phyloP scores from a whole-genome alignment of 2,113 vertebrate species.

The Sterrhoptilus dennistouni region DNA sequence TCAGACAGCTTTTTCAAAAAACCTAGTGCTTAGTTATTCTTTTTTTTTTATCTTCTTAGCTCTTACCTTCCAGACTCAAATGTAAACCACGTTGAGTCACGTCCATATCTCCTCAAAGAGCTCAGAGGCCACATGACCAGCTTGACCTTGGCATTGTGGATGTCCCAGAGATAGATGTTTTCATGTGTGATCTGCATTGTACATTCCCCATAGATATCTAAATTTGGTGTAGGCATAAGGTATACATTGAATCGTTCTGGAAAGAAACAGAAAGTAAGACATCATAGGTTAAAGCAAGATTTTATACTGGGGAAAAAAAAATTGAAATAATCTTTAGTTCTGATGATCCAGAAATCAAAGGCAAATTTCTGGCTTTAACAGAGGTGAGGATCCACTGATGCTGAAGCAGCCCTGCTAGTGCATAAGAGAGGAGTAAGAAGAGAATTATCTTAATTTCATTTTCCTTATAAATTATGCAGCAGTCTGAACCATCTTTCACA shows the following conservation, averaged over 20 bases:
- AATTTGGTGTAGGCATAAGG: constrained; percentile 96
- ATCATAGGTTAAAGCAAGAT: not conserved
- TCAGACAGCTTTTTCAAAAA: not conserved
- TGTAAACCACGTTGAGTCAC: constrained; percentile 97
- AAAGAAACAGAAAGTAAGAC: constrained; percentile 9
- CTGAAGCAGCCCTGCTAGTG: not conserved
- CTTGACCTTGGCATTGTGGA: constrained; percentile 96
- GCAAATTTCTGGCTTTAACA: not conserved
- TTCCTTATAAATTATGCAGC: not conserved
- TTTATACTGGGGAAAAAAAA: not conserved
- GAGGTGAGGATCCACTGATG: not conserved
- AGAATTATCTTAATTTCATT: not conserved
- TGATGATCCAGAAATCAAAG: not conserved
- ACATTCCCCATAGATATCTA: constrained; percentile 99
- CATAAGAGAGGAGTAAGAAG: not conserved
- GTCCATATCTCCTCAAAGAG: constrained; percentile 93
- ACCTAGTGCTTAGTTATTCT: not conserved
- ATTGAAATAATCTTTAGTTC: not conserved
- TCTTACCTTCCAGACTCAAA: constrained; percentile 97
- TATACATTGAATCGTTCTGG: constrained; percentile 98
- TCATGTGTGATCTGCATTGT: constrained; percentile 99
- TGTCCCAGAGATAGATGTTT: constrained; percentile 99
- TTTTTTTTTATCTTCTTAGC: not conserved
- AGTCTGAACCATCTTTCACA: not conserved
- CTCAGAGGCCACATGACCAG: constrained; percentile 98